Evolutionary conservation across 2,888 invertebrate genomes (phyloP).

Genomic region (Acanthosepion esculentum): DNA sequence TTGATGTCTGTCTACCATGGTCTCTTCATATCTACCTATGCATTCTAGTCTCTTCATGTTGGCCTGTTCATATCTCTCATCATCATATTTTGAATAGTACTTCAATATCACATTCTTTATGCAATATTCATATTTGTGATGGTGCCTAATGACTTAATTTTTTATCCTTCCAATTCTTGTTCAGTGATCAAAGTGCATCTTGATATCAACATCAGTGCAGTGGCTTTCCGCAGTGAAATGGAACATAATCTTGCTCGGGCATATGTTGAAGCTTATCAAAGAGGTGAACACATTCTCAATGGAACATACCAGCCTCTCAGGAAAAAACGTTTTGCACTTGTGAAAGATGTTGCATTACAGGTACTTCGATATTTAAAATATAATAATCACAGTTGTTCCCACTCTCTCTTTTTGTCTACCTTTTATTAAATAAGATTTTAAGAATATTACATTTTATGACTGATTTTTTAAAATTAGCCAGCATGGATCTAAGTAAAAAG

Average conservation of each 20-base stretch:
- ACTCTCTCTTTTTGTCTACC: neutral
- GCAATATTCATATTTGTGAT: no score
- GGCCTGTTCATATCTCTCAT: no score
- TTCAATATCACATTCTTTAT: no score
- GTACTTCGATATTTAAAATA: neutral
- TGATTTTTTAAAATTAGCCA: no score
- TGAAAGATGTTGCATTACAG: neutral
- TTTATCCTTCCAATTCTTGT: neutral
- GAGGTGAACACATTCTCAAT: constrained; percentile 39
- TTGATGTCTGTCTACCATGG: no score
- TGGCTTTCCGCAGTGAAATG: neutral
- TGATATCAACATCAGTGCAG: neutral
- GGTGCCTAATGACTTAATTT: neutral
- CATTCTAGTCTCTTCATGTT: no score
- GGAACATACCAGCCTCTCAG: constrained; percentile 39
- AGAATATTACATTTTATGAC: no score
- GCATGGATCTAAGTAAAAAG: no score
- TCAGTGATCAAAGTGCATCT: constrained; percentile 36
- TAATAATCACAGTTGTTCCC: no score
- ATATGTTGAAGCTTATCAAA: neutral
- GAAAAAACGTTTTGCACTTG: constrained; percentile 40
- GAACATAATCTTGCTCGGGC: neutral
- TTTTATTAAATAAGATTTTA: no score
- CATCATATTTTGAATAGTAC: no score
- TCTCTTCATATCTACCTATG: no score